Base-by-base conservation (phyloP, 2,888 invertebrate genomes). In the Phyllotreta cruciferae region DNA sequence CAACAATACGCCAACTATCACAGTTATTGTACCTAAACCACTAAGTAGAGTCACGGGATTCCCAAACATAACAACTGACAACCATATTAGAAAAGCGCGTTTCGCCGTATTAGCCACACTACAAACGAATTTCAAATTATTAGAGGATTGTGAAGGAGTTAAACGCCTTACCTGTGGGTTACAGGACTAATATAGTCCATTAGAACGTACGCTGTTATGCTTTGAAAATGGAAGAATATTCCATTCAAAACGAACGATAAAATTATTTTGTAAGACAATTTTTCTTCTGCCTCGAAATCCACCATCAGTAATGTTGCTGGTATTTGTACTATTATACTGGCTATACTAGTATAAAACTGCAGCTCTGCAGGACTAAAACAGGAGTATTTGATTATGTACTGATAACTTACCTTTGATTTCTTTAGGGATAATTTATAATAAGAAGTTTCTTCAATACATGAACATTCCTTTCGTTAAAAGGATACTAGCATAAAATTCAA, bases 51-150 rank as follows among this genome's bases (percentile, higher is more conserved):
- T 91, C 68, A 92, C 88, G 50, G 88, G 85, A 79, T 92, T 92
- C 66, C 89, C 88, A 78, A 92, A 91, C 77, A 90, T 82, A 67
- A 91, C 77, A 63, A 91, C 86, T 37, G 90, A 91, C 64, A 90
- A 79, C 90, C 91, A 91, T 73, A 92, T 92, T 39, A 92, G 82
- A 73, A 90, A 87, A 47, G 92, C 92, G 74, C 92, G 81, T 80
- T 92, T 92, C 45, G 88, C 89, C 66, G 91, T 91, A 80, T 92
- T 92, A 34, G 90, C 90, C 70, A 92, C 92, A 81, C 91, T 91
- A 81, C 69, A 84, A 79, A 56, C 69, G 66, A 34, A 37, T 13
- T 38, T 9, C 14, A 36, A 44, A n/a, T 7, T 44, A 13, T 5
- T 9, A 56, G 14, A 35, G 57, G 52, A n/a, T 38, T 45, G 38